Conservation (phyloP, 2,113 vertebrate genomes). For the Microcebus murinus region DNA sequence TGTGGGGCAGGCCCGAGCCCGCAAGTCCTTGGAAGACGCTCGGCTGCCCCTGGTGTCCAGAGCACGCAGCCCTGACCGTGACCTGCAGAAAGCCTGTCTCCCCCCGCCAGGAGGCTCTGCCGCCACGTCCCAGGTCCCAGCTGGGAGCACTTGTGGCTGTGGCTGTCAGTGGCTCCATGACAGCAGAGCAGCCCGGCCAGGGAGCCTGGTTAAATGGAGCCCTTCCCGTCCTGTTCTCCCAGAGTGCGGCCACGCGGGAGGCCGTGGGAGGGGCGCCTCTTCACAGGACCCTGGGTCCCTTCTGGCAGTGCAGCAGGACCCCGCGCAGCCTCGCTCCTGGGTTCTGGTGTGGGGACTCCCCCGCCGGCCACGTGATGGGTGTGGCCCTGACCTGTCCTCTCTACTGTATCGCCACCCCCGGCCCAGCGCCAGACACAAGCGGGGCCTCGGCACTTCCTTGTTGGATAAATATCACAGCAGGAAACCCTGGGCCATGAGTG, state of each 20-base stretch:
- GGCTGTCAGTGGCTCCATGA: rapidly evolving
- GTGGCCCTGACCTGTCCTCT: rapidly evolving
- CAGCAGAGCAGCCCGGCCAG: neutral
- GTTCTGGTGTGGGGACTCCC: neutral
- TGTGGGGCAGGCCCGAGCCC: rapidly evolving
- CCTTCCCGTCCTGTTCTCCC: neutral
- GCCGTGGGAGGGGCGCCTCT: neutral
- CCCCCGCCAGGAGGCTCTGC: neutral
- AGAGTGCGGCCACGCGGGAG: neutral
- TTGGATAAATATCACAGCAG: neutral
- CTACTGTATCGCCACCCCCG: rapidly evolving
- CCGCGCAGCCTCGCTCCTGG: neutral
- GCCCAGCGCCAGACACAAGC: neutral
- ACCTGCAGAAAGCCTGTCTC: neutral
- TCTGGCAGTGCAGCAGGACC: neutral
- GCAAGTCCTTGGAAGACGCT: rapidly evolving
- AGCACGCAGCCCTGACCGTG: rapidly evolving
- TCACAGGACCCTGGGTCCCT: rapidly evolving
- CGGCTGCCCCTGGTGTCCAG: neutral
- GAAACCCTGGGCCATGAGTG: rapidly evolving
- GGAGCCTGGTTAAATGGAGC: rapidly evolving
- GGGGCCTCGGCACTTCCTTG: neutral
- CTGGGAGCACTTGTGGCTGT: neutral
- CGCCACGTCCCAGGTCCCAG: neutral
- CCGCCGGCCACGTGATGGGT: rapidly evolving